These are phyloP conservation scores for Pantherophis guttatus DNA, from an alignment of 2,113 vertebrate species.

Conservation along the genomic window DNA sequence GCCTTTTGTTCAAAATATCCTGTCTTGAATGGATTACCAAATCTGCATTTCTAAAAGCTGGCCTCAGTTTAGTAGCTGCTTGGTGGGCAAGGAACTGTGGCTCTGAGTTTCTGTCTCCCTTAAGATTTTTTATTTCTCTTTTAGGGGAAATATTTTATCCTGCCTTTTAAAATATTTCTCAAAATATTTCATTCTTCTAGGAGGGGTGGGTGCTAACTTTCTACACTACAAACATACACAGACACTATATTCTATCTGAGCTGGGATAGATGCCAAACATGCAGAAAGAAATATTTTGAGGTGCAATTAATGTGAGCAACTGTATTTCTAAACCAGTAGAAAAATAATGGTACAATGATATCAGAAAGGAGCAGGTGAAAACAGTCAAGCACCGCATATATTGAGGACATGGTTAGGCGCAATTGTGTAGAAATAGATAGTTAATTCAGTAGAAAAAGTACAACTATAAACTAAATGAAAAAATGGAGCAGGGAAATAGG, in stretches of 20 bases:
- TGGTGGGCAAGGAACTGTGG: too few relatives aligned
- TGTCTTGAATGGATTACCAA: too few relatives aligned
- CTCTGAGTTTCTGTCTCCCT: too few relatives aligned
- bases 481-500: background rate
- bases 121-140: too few relatives aligned
- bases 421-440: background rate
- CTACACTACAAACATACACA: background rate
- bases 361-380: background rate
- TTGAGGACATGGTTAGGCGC: background rate
- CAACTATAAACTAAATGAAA: background rate
- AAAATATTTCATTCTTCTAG: too few relatives aligned
- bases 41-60: too few relatives aligned
- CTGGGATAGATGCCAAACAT: constrained; percentile 6
- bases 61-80: too few relatives aligned
- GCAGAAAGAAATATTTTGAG: background rate
- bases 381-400: background rate
- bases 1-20: too few relatives aligned
- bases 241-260: background rate
- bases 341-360: constrained; percentile 1
- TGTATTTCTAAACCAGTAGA: background rate
- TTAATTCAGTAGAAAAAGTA: background rate
- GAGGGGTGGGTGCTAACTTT: too few relatives aligned
- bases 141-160: too few relatives aligned
- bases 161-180: too few relatives aligned
- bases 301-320: constrained; percentile 7